phyloP scores from a whole-genome alignment of 2,113 vertebrate species.

The Muntiacus reevesi region DNA sequence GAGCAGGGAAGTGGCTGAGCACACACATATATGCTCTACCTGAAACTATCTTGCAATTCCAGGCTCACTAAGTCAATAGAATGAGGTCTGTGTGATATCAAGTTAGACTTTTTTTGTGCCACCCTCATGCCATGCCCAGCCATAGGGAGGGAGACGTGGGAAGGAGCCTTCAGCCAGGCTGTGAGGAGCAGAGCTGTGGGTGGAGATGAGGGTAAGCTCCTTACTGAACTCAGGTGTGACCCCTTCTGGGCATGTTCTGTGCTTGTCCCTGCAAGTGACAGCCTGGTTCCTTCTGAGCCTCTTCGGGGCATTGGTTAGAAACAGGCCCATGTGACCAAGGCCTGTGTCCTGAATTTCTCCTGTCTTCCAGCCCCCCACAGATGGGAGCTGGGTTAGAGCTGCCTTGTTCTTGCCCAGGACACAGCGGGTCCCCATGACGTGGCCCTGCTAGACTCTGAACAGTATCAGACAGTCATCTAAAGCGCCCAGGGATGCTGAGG shows the following conservation, averaged over 20 bases:
- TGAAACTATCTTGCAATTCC: not conserved
- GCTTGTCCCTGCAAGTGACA: not conserved
- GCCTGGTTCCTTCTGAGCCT: constrained; percentile 21
- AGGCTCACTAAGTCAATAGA: not conserved
- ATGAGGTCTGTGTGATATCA: not conserved
- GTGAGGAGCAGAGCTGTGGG: not conserved
- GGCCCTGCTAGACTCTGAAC: constrained; percentile 53
- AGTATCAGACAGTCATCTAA: constrained; percentile 63
- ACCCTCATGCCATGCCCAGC: too few species aligned
- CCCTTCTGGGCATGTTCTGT: not conserved
- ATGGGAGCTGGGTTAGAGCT: constrained; percentile 56
- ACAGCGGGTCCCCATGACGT: constrained; percentile 49
- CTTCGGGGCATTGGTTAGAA: constrained; percentile 63
- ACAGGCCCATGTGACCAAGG: not conserved
- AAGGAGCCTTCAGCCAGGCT: not conserved
- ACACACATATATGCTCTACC: not conserved
- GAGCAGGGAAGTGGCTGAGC: not conserved
- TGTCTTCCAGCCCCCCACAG: constrained; percentile 54
- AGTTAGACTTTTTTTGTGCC: not conserved
- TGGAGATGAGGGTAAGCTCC: rapidly evolving
- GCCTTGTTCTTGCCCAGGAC: constrained; percentile 59
- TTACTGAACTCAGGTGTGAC: not conserved
- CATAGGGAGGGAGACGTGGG: not conserved
- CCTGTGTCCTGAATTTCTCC: constrained; percentile 68
- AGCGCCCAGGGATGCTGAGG: constrained; percentile 52